A percentile compares a stretch with the other conserved stretches of the same genome.
Evolutionary conservation across 2,113 vertebrate genomes (phyloP).

Genomic region (Phalacrocorax aristotelis): DNA sequence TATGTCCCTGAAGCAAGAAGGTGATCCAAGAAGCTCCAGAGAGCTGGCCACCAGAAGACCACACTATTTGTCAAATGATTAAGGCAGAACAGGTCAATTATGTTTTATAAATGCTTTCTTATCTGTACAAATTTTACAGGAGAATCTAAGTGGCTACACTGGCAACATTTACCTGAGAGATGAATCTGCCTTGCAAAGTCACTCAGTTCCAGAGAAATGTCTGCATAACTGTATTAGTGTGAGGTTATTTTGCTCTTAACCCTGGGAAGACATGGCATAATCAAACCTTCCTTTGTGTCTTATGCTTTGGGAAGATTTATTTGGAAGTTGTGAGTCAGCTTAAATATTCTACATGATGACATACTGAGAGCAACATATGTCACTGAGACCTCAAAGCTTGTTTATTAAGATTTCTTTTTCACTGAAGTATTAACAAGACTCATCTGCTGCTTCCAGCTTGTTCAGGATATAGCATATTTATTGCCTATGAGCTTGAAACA

Average conservation of each 20-base stretch:
- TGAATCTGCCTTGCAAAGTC: background rate
- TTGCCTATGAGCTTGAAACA: background rate
- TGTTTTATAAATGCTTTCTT: background rate
- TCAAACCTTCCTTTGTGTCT: background rate
- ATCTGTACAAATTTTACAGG: background rate
- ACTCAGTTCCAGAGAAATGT: background rate
- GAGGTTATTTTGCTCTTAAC: background rate
- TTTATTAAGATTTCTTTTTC: background rate
- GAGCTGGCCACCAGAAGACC: background rate
- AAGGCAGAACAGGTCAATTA: background rate
- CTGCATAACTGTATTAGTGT: background rate
- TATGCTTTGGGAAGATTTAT: background rate
- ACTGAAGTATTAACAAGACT: background rate
- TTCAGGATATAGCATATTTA: background rate
- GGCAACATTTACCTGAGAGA: background rate
- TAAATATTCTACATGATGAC: background rate
- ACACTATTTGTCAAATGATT: background rate
- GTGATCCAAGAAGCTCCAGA: background rate
- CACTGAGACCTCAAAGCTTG: background rate
- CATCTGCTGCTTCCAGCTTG: background rate
- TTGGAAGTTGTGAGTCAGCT: background rate
- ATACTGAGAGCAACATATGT: background rate
- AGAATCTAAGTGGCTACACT: background rate
- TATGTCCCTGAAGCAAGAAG: background rate
- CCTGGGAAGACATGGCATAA: background rate